These are phyloP conservation scores for Notiomystis cincta DNA, from an alignment of 2,113 vertebrate species.

Conservation along the genomic window DNA sequence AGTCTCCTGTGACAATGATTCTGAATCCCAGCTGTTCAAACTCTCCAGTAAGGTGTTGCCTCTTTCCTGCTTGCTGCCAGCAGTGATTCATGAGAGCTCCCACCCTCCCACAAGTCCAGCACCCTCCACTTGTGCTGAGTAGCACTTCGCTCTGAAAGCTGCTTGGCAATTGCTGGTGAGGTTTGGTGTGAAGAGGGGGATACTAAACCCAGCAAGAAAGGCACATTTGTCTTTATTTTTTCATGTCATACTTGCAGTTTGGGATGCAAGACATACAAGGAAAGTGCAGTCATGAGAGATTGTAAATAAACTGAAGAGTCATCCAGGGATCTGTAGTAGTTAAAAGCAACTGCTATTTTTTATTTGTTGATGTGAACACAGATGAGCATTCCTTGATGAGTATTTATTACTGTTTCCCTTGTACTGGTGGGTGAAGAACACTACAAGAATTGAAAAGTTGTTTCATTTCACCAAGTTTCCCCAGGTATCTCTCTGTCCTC, in stretches of 20 bases:
- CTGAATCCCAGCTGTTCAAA: background rate
- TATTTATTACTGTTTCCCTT: slow-evolving; percentile 9
- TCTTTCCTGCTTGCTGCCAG: background rate
- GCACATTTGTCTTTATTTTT: background rate
- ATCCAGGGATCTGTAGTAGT: background rate
- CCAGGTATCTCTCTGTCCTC: background rate
- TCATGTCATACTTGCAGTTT: background rate
- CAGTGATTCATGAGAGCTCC: background rate
- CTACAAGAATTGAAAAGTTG: background rate
- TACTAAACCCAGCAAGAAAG: background rate
- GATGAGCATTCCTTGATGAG: slow-evolving; percentile 19
- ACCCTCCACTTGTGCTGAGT: background rate
- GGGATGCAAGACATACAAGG: background rate
- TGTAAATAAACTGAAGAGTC: slow-evolving; percentile 7
- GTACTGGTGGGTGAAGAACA: background rate
- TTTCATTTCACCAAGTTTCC: background rate
- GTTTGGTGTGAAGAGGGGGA: background rate
- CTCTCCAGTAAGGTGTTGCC: background rate
- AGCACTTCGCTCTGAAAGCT: background rate
- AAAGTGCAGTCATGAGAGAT: background rate
- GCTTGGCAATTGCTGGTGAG: background rate
- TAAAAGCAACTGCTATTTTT: slow-evolving; percentile 2
- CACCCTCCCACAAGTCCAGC: background rate
- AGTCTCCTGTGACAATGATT: background rate
- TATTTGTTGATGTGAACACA: slow-evolving; percentile 1